phyloP scores from a whole-genome alignment of 2,113 vertebrate species.

The Oenanthe melanoleuca region DNA sequence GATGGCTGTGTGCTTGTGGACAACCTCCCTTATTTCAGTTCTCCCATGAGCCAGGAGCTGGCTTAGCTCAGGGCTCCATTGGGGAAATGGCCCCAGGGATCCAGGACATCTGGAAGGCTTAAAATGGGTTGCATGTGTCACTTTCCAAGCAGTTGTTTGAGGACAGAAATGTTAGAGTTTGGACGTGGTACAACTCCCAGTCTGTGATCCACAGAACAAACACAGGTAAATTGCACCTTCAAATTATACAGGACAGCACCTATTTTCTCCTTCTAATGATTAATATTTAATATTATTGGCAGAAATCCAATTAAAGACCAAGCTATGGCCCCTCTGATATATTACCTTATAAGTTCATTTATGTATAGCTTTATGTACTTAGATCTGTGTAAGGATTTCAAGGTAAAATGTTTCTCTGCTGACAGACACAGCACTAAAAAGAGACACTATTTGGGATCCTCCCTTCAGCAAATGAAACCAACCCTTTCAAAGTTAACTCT shows the following conservation, averaged over 20 bases:
- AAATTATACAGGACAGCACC: background rate
- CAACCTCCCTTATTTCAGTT: background rate
- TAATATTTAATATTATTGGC: background rate
- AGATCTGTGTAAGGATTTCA: background rate
- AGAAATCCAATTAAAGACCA: background rate
- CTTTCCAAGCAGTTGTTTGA: background rate
- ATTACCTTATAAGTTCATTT: background rate
- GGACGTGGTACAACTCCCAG: background rate
- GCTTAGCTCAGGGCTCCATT: background rate
- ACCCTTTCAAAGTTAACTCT: background rate
- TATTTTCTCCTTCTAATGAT: background rate
- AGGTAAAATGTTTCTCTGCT: background rate
- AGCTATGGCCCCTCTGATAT: background rate
- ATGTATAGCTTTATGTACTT: background rate
- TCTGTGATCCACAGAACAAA: background rate
- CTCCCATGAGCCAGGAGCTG: background rate
- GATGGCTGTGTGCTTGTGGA: accelerated
- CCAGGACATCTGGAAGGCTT: background rate
- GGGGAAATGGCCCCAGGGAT: background rate
- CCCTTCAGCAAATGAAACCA: background rate
- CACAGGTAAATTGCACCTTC: background rate
- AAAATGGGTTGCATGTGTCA: accelerated
- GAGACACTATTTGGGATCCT: background rate
- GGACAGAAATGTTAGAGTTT: background rate
- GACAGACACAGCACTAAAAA: background rate